These are phyloP conservation scores for Dendropsophus ebraccatus DNA, from an alignment of 2,113 vertebrate species.

Conservation along the genomic window DNA sequence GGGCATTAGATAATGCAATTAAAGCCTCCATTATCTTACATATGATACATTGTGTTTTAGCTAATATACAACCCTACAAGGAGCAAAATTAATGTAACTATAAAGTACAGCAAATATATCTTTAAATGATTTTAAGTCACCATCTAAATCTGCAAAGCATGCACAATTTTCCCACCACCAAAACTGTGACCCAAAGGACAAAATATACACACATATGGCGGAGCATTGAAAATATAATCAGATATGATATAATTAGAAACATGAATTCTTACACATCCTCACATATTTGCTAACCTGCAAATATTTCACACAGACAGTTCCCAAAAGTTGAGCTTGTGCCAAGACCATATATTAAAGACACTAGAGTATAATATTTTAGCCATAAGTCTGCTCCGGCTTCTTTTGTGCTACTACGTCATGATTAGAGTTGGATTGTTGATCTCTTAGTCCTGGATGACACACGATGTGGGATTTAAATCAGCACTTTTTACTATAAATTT, in stretches of 20 bases:
- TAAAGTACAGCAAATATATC: neutral
- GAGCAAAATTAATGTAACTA: neutral
- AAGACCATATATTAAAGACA: conserved; percentile 25
- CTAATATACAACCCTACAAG: neutral
- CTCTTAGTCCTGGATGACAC: conserved; percentile 40
- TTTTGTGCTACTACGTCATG: conserved; percentile 36
- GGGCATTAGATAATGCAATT: neutral
- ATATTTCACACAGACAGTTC: conserved; percentile 35
- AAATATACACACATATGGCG: conserved; percentile 23
- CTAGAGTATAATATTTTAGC: conserved; percentile 15
- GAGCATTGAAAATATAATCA: conserved; percentile 11
- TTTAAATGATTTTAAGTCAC: neutral
- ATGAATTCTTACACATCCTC: conserved; percentile 10
- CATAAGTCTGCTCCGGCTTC: neutral
- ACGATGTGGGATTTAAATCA: conserved; percentile 46
- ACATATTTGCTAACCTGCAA: conserved; percentile 2
- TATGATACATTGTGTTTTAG: neutral
- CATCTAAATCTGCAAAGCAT: neutral
- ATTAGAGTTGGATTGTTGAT: conserved; percentile 39
- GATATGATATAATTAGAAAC: conserved; percentile 25
- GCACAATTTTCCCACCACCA: conserved; percentile 25
- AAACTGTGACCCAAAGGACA: conserved; percentile 28
- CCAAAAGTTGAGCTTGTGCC: conserved; percentile 17
- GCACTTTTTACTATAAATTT: conserved; percentile 41
- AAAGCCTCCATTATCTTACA: no score